Percentiles rank a stretch among this genome's conserved stretches.
Conservation (phyloP, 2,797 vertebrate genomes). For the Brachyalestes nurse region DNA sequence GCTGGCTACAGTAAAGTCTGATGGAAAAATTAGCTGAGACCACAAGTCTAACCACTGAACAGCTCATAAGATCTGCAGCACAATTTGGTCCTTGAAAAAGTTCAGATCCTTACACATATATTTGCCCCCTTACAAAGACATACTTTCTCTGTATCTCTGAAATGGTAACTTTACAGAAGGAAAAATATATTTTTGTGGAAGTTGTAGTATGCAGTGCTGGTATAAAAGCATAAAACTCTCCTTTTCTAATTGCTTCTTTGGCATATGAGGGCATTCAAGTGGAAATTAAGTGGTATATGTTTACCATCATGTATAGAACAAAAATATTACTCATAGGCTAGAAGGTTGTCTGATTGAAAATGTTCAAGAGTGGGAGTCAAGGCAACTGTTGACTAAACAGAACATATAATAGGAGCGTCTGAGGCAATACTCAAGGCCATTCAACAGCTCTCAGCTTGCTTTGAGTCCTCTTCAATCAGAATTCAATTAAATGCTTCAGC, state of each 20-base stretch:
- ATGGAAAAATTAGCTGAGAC: too few relatives aligned
- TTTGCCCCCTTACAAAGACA: too few relatives aligned
- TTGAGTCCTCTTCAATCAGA: slow-evolving; percentile 31
- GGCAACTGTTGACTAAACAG: background rate
- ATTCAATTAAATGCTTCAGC: slow-evolving; percentile 35
- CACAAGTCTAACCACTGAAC: too few relatives aligned
- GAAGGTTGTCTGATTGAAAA: background rate
- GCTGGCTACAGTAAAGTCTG: too few relatives aligned
- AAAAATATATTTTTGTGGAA: too few relatives aligned
- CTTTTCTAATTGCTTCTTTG: background rate
- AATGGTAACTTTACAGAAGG: too few relatives aligned
- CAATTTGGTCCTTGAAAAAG: too few relatives aligned
- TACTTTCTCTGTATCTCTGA: too few relatives aligned
- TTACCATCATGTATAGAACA: background rate
- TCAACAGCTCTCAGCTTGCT: slow-evolving; percentile 23
- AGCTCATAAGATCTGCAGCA: too few relatives aligned
- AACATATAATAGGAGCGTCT: slow-evolving; percentile 28
- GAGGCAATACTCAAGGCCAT: slow-evolving; percentile 19
- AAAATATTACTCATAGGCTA: background rate
- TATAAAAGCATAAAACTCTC: background rate
- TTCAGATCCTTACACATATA: too few relatives aligned
- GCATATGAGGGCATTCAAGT: background rate
- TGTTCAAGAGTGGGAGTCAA: background rate
- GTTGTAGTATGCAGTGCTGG: background rate
- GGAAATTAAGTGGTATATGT: background rate